These are phyloP conservation scores for Aplochiton taeniatus DNA, from an alignment of 2,797 vertebrate genomes.

Conservation along the genomic window DNA sequence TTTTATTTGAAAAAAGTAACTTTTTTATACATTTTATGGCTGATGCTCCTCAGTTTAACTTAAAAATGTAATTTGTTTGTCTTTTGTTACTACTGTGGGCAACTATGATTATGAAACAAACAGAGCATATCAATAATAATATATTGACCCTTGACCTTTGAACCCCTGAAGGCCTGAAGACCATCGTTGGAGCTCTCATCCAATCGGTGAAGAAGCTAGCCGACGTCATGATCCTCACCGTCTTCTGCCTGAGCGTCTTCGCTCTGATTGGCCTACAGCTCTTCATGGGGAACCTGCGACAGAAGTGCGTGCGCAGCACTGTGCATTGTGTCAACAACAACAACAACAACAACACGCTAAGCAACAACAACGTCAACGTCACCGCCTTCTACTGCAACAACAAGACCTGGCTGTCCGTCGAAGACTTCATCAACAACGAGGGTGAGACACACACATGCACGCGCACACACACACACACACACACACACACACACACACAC, in stretches of 20 bases:
- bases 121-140: no score
- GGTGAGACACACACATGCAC: conserved; percentile 65
- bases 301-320: conserved; percentile 89
- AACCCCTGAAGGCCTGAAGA: conserved; percentile 82
- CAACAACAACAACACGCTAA: conserved; percentile 65
- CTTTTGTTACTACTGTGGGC: no score
- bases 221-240: conserved; percentile 90
- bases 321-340: conserved; percentile 66
- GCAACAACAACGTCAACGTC: conserved; percentile 39
- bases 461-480: no score
- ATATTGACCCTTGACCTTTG: not conserved
- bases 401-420: conserved; percentile 81
- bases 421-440: conserved; percentile 79
- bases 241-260: conserved; percentile 94
- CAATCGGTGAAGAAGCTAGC: conserved; percentile 93
- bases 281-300: conserved; percentile 94
- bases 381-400: conserved; percentile 80
- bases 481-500: no score
- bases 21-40: no score
- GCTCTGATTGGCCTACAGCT: conserved; percentile 93
- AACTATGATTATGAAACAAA: no score
- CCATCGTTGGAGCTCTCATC: conserved; percentile 92
- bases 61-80: no score
- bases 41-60: no score
- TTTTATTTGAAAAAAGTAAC: no score